phyloP scores from a whole-genome alignment of 1,140 invertebrate genomes.

The Procambarus virginalis region DNA sequence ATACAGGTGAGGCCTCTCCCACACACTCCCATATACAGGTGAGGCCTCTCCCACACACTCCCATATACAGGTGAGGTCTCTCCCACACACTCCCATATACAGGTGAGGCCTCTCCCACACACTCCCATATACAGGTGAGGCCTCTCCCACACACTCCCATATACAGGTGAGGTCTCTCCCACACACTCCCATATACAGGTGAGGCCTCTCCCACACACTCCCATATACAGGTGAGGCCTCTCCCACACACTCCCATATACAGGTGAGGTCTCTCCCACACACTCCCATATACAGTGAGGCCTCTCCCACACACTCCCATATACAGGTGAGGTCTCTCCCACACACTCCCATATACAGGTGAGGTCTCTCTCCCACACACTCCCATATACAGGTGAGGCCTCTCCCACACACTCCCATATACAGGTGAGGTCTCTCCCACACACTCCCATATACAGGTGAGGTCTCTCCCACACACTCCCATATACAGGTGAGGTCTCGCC shows the following conservation, averaged over 20 bases:
- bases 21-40: neutral
- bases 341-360: neutral
- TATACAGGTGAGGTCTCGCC: neutral
- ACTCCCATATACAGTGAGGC: neutral
- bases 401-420: neutral
- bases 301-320: neutral
- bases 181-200: neutral
- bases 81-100: neutral
- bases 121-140: neutral
- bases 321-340: neutral
- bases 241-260: neutral
- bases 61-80: neutral
- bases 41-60: neutral
- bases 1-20: slow-evolving; percentile 8
- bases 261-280: neutral
- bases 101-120: neutral
- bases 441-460: slow-evolving; percentile 44
- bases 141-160: neutral
- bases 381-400: neutral
- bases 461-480: neutral
- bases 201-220: neutral
- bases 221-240: neutral
- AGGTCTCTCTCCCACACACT: neutral
- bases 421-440: neutral
- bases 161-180: neutral